phyloP scores from a whole-genome alignment of 2,888 invertebrate species.

The Frankliniella fusca region DNA sequence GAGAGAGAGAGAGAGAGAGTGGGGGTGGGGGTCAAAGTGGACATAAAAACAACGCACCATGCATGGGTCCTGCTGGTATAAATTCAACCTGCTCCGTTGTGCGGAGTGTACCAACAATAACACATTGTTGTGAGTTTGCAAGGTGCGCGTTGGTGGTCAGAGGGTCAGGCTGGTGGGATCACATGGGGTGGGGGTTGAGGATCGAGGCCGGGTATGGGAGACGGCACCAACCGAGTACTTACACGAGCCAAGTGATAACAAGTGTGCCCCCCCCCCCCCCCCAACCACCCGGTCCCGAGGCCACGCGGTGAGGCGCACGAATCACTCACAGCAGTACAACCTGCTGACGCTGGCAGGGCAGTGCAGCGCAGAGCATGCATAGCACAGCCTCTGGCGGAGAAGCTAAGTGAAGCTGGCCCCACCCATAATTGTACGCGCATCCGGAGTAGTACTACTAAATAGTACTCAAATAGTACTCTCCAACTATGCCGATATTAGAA shows the following conservation, averaged over 20 bases:
- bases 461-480: no score
- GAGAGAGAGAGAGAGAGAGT: neutral
- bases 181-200: no score
- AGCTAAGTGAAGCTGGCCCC: no score
- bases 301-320: neutral
- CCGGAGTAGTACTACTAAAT: no score
- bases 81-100: no score
- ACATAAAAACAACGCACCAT: no score
- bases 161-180: no score
- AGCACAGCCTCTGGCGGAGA: no score
- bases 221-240: neutral
- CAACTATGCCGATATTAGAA: no score
- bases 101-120: neutral
- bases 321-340: neutral
- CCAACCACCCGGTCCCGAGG: neutral
- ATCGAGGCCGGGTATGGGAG: neutral
- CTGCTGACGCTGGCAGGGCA: neutral
- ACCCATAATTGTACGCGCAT: no score
- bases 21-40: neutral
- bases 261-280: neutral
- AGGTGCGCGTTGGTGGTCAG: neutral
- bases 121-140: slow-evolving; percentile 1
- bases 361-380: neutral
- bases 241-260: neutral
- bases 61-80: no score